Evolutionary conservation across 2,888 invertebrate species (phyloP), one percentile per base, ranked within the genome.

Genomic region (Aspidiotus rigidus): DNA sequence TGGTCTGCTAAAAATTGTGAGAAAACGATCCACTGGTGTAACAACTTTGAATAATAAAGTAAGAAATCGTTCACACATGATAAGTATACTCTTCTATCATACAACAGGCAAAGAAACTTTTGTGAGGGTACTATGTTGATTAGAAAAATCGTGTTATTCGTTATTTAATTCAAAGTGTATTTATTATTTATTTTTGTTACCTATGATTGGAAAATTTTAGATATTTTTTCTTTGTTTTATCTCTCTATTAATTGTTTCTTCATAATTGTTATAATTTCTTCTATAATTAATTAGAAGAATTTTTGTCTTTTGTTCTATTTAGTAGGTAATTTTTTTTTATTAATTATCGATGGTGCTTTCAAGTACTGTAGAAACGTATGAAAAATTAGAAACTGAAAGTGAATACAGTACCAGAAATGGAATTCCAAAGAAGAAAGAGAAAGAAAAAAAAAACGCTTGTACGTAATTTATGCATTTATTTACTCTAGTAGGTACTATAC

Each of bases 181-280:
- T 66, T 66, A 57, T 57, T 59, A 49, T 55, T 56, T 56, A 28
- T 64, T 66, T 66, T 66, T 66, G 66, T 66, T 66, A 66, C 66
- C 66, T 66, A 42, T 57, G 42, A 57, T 56, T 59, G 57, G 57
- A 64, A 66, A 55, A 15, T 57, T 66, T 64, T 66, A 66, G 66
- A 57, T 42, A 66, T 66, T 66, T 10, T 66, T 66, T 57, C 9
- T 59, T 59, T 59, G n/a, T 56, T 15, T 56, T 56, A 15, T 56
- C 16, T 17, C 16, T 56, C 16, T 56, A 10, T 15, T 17, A 11
- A n/a, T 59, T 49, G 49, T 49, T 49, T 49, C 59, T 59, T 59
- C 39, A 10, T 59, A 13, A 56, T 59, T 28, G 16, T 59, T 59
- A 39, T 8, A 59, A 59, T 39, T 17, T 28, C 59, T 59, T 59